Evolutionary conservation across 1,140 invertebrate genomes (phyloP), one percentile per base, ranked within the genome.

Genomic region (Stegodyphus dumicola): DNA sequence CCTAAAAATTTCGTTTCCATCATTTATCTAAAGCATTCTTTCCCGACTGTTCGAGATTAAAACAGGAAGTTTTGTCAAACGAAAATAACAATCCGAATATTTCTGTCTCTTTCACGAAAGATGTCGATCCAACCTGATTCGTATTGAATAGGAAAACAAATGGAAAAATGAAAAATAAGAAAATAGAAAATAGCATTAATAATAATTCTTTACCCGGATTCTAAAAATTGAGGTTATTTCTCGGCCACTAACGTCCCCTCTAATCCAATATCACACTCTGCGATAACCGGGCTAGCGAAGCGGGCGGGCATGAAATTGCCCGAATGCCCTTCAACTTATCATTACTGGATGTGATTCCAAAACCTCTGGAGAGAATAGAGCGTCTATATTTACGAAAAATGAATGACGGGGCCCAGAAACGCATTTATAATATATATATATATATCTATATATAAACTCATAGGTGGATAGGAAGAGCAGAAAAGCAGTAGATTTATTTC

Each of bases 291-390:
- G 54, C 60, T 65, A 15, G 33, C 33, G 77, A 78, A 69, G 77
- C 77, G 77, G 66, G 77, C 64, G 77, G 77, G 77, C 77, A 78
- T 69, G 52, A 78, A 78, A 78, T 78, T 78, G 77, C 77, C 64
- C 77, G 77, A 78, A 78, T 78, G 66, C 77, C 77, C 77, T 78
- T 78, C 77, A 78, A 78, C 77, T 78, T 78, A 78, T 78, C 77
- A 78, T 78, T 65, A 78, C 77, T 78, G 66, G 66, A 78, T 78
- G 77, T 66, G 77, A 78, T 69, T 78, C 77, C 65, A 78, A 78
- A 78, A 65, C 65, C 77, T 78, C 65, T 51, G 52, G 65, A 78
- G 77, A 78, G 77, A 78, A 69, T 53, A 51, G 51, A 69, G 77
- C 77, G 10, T 69, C 77, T 78, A 78, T 78, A 78, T 78, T 78